These are phyloP conservation scores for Oreochromis tanganicae DNA, from an alignment of 2,113 vertebrate genomes.

Conservation along the genomic window DNA sequence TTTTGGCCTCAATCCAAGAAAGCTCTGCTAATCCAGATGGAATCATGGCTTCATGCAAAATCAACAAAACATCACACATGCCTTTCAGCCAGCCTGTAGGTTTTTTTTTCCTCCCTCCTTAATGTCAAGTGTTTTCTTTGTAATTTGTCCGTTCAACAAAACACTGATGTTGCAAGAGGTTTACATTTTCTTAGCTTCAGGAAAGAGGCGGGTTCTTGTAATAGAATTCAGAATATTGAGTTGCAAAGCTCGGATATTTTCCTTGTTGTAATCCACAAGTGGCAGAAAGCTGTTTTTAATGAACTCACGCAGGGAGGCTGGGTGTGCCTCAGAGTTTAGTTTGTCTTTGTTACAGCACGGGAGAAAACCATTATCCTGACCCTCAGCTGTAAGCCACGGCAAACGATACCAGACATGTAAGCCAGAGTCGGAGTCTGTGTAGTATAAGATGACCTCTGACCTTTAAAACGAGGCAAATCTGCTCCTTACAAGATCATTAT, in stretches of 20 bases:
- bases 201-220: not conserved
- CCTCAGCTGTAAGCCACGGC: not conserved
- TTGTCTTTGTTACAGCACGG: slow-evolving; percentile 33
- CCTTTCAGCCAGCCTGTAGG: not conserved
- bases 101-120: not conserved
- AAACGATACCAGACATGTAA: not conserved
- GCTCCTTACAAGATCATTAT: slow-evolving; percentile 44
- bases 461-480: slow-evolving; percentile 38
- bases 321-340: slow-evolving; percentile 34
- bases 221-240: not conserved
- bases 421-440: not conserved
- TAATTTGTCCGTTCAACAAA: slow-evolving; percentile 25
- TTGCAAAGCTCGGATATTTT: not conserved
- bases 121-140: slow-evolving; percentile 32
- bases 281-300: slow-evolving; percentile 17
- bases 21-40: slow-evolving; percentile 18
- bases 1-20: not conserved
- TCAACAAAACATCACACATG: not conserved
- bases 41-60: not conserved
- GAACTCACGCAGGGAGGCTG: not conserved
- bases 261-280: not conserved
- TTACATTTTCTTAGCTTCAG: not conserved
- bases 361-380: slow-evolving; percentile 13
- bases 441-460: slow-evolving; percentile 29
- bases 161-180: slow-evolving; percentile 3